Percentiles rank a stretch among this genome's conserved stretches.
Evolutionary conservation across 2,888 invertebrate genomes (phyloP).

Genomic region (Arrhopalites spinosus): DNA sequence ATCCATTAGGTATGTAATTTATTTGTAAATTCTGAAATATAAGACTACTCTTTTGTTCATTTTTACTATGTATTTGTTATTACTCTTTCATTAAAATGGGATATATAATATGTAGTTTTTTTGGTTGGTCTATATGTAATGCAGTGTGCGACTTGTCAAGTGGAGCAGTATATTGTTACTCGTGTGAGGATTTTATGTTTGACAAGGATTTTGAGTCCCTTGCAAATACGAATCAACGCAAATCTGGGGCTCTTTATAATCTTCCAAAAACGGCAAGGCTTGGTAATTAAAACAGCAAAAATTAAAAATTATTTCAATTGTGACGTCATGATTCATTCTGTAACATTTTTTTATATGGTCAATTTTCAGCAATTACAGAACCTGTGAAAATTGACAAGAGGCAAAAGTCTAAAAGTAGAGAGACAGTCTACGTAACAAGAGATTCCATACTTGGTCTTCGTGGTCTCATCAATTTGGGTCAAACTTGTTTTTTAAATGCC

Average conservation of each 20-base stretch:
- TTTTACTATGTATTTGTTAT: too few relatives aligned
- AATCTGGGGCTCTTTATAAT: slow-evolving; percentile 8
- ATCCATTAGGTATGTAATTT: slow-evolving; percentile 74
- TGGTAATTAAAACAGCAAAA: too few relatives aligned
- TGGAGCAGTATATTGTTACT: slow-evolving; percentile 86
- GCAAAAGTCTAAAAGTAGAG: slow-evolving; percentile 7
- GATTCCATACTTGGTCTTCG: slow-evolving; percentile 70
- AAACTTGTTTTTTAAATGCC: slow-evolving; percentile 99
- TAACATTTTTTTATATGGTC: too few relatives aligned
- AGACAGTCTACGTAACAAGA: slow-evolving; percentile 35
- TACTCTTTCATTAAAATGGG: too few relatives aligned
- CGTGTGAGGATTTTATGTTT: slow-evolving; percentile 91
- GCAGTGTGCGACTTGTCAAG: slow-evolving; percentile 82
- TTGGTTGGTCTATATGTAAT: slow-evolving; percentile 4
- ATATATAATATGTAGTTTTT: slow-evolving; percentile 14
- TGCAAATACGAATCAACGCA: slow-evolving; percentile 63
- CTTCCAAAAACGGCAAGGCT: slow-evolving; percentile 8
- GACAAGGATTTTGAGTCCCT: slow-evolving; percentile 70
- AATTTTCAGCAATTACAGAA: too few relatives aligned
- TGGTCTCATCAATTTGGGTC: slow-evolving; percentile 92
- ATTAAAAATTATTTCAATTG: too few relatives aligned
- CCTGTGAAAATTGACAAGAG: neutral
- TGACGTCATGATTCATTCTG: too few relatives aligned
- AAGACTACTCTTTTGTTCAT: too few relatives aligned
- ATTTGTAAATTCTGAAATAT: too few relatives aligned